A percentile compares a stretch with the other conserved stretches of the same genome.
Conservation (phyloP, 2,797 vertebrate genomes). For the Smutsia temminckii region DNA sequence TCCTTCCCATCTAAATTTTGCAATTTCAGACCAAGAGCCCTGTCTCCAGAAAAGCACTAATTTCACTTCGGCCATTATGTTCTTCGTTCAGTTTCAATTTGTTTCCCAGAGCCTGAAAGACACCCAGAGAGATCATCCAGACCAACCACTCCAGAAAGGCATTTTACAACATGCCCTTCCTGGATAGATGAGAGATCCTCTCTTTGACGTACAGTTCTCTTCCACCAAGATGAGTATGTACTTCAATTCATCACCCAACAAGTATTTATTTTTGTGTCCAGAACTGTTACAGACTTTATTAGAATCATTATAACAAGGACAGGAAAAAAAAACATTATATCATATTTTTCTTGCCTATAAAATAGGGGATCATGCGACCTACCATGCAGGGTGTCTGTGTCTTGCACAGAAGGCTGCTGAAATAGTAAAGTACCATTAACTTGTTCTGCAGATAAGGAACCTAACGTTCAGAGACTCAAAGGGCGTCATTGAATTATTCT, state of each 20-base stretch:
- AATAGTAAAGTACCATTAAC: background rate
- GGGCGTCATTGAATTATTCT: background rate
- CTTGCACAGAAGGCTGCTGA: background rate
- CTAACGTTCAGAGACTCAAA: background rate
- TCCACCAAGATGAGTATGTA: background rate
- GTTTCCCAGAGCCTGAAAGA: slow-evolving; percentile 40
- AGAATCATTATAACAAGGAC: background rate
- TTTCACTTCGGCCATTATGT: slow-evolving; percentile 39
- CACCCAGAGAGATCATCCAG: background rate
- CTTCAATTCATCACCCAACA: background rate
- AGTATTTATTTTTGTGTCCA: background rate
- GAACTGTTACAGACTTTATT: background rate
- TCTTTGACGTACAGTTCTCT: background rate
- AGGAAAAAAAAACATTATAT: background rate
- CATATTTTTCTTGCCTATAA: background rate
- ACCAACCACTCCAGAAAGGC: background rate
- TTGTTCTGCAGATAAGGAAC: background rate
- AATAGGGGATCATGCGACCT: background rate
- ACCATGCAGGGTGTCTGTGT: background rate
- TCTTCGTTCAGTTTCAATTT: slow-evolving; percentile 51
- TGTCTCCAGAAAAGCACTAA: slow-evolving; percentile 26
- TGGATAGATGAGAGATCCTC: background rate
- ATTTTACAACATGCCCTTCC: background rate
- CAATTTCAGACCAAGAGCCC: slow-evolving; percentile 64
- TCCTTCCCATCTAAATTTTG: slow-evolving; percentile 61